Evolutionary conservation across 2,113 vertebrate genomes (phyloP).

Genomic region (Sphyrna mokarran): DNA sequence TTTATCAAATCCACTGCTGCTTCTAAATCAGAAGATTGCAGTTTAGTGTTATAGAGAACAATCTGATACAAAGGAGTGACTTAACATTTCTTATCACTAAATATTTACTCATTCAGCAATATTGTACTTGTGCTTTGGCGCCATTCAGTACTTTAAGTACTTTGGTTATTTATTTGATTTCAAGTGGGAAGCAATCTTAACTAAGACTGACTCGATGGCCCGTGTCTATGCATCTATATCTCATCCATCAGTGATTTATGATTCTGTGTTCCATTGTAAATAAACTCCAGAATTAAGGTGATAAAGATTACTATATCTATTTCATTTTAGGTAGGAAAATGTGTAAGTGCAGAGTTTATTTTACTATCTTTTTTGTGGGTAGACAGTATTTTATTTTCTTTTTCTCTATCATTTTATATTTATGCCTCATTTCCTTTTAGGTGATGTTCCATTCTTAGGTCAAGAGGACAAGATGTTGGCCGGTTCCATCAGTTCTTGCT

Average conservation of each 20-base stretch:
- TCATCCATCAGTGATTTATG: not conserved
- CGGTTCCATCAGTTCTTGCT: not conserved
- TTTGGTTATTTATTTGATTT: constrained; percentile 35
- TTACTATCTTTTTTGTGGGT: not conserved
- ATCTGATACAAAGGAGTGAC: constrained; percentile 9
- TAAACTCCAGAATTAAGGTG: not conserved
- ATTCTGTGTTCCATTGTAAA: not conserved
- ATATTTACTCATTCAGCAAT: constrained; percentile 35
- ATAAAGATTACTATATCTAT: not conserved
- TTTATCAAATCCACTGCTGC: not conserved
- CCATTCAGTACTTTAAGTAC: constrained; percentile 20
- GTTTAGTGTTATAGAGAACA: not conserved
- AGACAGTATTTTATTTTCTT: not conserved
- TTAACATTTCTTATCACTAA: constrained; percentile 32
- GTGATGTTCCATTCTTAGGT: not conserved
- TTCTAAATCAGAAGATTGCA: not conserved
- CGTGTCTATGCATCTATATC: not conserved
- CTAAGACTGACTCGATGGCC: not conserved
- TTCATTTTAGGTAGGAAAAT: not conserved
- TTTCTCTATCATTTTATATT: not conserved
- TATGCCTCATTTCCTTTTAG: not conserved
- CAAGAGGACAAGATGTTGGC: not conserved
- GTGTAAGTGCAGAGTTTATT: not conserved
- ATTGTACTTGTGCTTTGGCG: constrained; percentile 33
- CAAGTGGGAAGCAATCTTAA: constrained; percentile 23